phyloP scores from a whole-genome alignment of 2,113 vertebrate genomes.

The Oenanthe melanoleuca region DNA sequence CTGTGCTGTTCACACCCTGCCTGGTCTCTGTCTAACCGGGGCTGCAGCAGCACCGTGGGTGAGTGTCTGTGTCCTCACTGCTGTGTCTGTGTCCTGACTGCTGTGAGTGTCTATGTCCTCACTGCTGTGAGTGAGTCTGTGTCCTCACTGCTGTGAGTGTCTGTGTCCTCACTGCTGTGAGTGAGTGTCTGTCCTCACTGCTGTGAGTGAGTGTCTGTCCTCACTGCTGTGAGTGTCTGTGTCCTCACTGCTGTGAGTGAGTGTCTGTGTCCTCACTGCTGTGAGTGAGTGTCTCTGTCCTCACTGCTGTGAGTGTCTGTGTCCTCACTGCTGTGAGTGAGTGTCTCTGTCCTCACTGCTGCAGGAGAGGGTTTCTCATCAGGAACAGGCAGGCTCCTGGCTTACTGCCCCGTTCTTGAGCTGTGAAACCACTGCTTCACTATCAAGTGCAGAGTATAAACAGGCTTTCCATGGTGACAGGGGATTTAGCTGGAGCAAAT shows the following conservation, averaged over 20 bases:
- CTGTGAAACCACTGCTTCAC: not conserved
- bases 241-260: not conserved
- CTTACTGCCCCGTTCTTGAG: not conserved
- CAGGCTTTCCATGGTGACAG: not conserved
- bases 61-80: not conserved
- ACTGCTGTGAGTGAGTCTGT: not conserved
- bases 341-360: not conserved
- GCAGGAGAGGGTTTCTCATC: not conserved
- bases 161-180: not conserved
- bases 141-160: too few species aligned
- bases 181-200: not conserved
- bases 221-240: not conserved
- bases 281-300: not conserved
- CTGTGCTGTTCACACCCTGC: not conserved
- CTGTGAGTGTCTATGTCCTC: not conserved
- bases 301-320: too few species aligned
- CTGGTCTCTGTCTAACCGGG: not conserved
- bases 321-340: not conserved
- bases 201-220: not conserved
- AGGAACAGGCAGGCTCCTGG: not conserved
- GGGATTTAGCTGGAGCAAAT: not conserved
- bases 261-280: not conserved
- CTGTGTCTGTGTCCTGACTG: not conserved
- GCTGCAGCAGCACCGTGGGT: not conserved
- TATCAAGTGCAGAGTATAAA: not conserved